Conservation (phyloP, 2,113 vertebrate species). For the Perccottus glenii region DNA sequence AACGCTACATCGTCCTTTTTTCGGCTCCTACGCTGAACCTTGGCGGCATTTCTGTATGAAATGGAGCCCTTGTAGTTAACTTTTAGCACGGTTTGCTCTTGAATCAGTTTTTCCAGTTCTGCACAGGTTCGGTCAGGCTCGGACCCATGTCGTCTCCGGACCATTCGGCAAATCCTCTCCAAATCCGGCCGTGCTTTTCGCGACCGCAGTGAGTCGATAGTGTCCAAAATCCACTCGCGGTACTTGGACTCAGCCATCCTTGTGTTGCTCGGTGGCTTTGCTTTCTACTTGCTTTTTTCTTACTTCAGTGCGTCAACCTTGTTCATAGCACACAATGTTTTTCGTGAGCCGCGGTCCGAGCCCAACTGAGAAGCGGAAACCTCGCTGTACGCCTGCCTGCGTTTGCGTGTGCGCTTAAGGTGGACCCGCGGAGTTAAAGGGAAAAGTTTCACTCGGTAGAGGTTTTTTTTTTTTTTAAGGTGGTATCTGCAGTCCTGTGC, state of each 20-base stretch:
- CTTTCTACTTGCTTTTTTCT: slow-evolving; percentile 51
- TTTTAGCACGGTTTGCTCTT: slow-evolving; percentile 88
- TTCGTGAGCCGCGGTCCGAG: slow-evolving; percentile 82
- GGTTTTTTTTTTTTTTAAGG: slow-evolving; percentile 72
- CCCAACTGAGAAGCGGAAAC: slow-evolving; percentile 82
- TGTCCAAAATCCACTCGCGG: slow-evolving; percentile 91
- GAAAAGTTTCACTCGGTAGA: slow-evolving; percentile 67
- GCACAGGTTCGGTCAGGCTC: slow-evolving; percentile 88
- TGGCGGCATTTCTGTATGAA: slow-evolving; percentile 90
- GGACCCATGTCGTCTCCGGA: slow-evolving; percentile 89
- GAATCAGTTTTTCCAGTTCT: slow-evolving; percentile 91
- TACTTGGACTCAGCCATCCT: slow-evolving; percentile 83
- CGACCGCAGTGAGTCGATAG: slow-evolving; percentile 92
- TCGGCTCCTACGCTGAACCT: slow-evolving; percentile 85
- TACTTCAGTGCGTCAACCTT: slow-evolving; percentile 74
- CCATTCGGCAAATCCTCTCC: slow-evolving; percentile 93
- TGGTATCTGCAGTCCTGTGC: slow-evolving; percentile 61
- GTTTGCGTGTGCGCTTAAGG: slow-evolving; percentile 85
- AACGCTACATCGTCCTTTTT: slow-evolving; percentile 79
- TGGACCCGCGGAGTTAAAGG: slow-evolving; percentile 68
- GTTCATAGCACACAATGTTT: slow-evolving; percentile 71
- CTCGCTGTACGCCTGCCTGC: slow-evolving; percentile 78
- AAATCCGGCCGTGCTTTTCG: slow-evolving; percentile 92
- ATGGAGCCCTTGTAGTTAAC: slow-evolving; percentile 94
- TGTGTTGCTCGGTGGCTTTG: slow-evolving; percentile 47